A percentile compares a stretch with the other conserved stretches of the same genome.
phyloP scores from a whole-genome alignment of 2,113 vertebrate genomes.

The Dolichallabes microphthalmus region DNA sequence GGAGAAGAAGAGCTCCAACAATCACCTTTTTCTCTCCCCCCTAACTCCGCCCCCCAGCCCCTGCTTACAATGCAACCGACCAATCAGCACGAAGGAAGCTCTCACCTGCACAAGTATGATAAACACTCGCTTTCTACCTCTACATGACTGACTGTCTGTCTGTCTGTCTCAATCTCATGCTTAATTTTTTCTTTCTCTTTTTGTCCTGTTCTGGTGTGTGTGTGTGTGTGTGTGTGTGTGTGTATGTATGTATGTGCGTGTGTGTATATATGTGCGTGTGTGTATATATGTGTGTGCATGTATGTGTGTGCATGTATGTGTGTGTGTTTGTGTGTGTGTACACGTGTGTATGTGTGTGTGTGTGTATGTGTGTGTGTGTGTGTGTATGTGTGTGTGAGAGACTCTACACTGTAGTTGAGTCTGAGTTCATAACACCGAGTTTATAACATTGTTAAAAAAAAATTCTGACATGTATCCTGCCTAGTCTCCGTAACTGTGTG shows the following conservation, averaged over 20 bases:
- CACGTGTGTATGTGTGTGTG: neutral
- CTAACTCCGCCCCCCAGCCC: constrained; percentile 64
- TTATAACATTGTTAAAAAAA: neutral
- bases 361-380: constrained; percentile 1
- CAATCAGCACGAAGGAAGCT: constrained; percentile 78
- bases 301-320: neutral
- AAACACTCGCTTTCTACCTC: constrained; percentile 36
- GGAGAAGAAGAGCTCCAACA: constrained; percentile 79
- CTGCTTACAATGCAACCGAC: constrained; percentile 81
- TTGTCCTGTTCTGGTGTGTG: neutral
- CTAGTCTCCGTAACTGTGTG: neutral
- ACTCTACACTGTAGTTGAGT: neutral
- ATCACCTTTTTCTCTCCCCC: constrained; percentile 76
- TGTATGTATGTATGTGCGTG: neutral
- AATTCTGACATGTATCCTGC: neutral
- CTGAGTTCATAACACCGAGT: neutral
- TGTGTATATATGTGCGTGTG: neutral
- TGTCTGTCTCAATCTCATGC: neutral
- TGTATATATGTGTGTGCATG: neutral
- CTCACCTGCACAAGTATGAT: constrained; percentile 85
- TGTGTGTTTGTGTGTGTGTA: neutral
- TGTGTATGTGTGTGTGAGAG: neutral
- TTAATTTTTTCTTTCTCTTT: neutral
- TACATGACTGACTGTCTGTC: neutral
- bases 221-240: neutral